These are phyloP conservation scores for Oscheius sp. DNA, from an alignment of 2,888 invertebrate genomes.

Conservation along the genomic window DNA sequence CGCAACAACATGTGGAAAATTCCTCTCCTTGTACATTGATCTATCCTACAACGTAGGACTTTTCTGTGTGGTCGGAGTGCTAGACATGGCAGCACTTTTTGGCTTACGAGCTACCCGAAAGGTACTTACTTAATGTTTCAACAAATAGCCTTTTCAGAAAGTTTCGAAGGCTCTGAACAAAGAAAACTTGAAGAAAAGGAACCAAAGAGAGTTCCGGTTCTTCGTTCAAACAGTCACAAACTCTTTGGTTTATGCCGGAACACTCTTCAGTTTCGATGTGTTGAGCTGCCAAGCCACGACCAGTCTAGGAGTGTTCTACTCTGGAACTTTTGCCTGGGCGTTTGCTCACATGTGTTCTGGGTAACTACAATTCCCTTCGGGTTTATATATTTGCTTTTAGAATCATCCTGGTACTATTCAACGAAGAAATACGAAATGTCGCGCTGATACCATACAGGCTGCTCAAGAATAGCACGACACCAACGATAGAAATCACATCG, in stretches of 20 bases:
- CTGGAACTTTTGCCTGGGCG: slow-evolving; percentile 26
- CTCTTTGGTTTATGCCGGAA: slow-evolving; percentile 3
- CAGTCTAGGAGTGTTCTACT: slow-evolving; percentile 16
- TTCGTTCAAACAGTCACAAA: slow-evolving; percentile 26
- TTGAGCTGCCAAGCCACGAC: slow-evolving; percentile 19
- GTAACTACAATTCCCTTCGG: not conserved
- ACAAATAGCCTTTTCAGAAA: slow-evolving; percentile 13
- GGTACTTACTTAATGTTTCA: not conserved
- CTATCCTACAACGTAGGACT: slow-evolving; percentile 22
- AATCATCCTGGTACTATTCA: slow-evolving; percentile 18
- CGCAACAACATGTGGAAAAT: slow-evolving; percentile 3
- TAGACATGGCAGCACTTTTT: slow-evolving; percentile 9
- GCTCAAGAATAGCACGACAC: not conserved
- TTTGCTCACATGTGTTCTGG: slow-evolving; percentile 30
- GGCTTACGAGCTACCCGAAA: slow-evolving; percentile 10
- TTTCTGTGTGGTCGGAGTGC: slow-evolving; percentile 9
- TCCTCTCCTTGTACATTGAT: slow-evolving; percentile 17
- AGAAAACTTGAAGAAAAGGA: slow-evolving; percentile 7
- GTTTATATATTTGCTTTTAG: slow-evolving; percentile 2
- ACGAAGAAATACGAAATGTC: slow-evolving; percentile 29
- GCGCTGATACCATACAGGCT: slow-evolving; percentile 8
- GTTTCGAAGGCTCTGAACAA: slow-evolving; percentile 20
- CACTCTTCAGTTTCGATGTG: slow-evolving; percentile 30
- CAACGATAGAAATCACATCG: slow-evolving; percentile 19
- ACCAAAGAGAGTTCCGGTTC: slow-evolving; percentile 22